phyloP scores from a whole-genome alignment of 1,140 invertebrate species.

The Notospermus geniculatus region DNA sequence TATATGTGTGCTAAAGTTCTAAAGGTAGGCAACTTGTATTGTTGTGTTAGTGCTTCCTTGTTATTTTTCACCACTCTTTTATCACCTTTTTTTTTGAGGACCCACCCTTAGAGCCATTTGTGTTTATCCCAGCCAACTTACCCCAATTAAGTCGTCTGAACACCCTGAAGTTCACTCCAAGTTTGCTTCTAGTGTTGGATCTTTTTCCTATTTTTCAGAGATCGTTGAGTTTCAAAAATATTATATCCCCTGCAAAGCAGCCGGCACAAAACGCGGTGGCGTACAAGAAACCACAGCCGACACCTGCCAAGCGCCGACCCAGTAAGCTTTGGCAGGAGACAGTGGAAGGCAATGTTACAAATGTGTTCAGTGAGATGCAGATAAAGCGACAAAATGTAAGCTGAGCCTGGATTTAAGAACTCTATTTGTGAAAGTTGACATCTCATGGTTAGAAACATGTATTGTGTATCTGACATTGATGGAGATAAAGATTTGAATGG shows the following conservation, averaged over 20 bases:
- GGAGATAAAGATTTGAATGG: neutral
- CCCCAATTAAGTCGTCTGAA: no score
- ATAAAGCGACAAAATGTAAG: slow-evolving; percentile 45
- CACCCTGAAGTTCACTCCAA: no score
- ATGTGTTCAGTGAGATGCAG: slow-evolving; percentile 27
- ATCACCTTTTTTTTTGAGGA: no score
- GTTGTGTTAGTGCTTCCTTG: no score
- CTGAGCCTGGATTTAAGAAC: no score
- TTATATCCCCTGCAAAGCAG: slow-evolving; percentile 28
- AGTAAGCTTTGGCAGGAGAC: slow-evolving; percentile 41
- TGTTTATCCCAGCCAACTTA: no score
- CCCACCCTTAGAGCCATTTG: no score
- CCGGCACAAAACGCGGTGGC: slow-evolving; percentile 19
- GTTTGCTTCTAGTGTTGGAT: no score
- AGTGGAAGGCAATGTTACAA: slow-evolving; percentile 22
- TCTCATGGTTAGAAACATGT: neutral
- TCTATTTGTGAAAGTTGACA: neutral
- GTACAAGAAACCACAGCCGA: slow-evolving; percentile 38
- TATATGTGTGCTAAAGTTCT: no score
- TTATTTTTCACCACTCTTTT: no score
- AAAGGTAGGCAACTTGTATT: no score
- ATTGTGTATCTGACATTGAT: no score
- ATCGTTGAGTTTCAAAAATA: slow-evolving; percentile 33
- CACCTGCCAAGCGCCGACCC: slow-evolving; percentile 33
- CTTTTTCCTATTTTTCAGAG: slow-evolving; percentile 21